Base-by-base conservation (phyloP, 2,888 invertebrate genomes). In the Andrena trimmerana region DNA sequence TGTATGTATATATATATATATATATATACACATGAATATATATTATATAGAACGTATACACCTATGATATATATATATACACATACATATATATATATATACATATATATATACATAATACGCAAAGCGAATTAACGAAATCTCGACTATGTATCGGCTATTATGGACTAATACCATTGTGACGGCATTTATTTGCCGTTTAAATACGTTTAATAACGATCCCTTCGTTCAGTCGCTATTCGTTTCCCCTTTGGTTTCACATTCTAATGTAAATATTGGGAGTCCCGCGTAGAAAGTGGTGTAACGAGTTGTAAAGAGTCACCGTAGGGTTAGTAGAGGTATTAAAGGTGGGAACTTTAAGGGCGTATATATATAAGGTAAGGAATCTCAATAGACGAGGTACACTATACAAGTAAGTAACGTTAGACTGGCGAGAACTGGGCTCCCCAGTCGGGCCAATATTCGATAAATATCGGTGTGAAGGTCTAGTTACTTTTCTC, bases 401-500 rank as follows among this genome's bases (percentile, higher is more conserved):
- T 86, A 82, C 86, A 86, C 78, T 86, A 84, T 85, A 81, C 71
- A 24, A 79, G 71, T 86, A 89, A 85, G 85, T 88, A 87, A 89
- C 77, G 80, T 89, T 90, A 91, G 90, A 92, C 93, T 93, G 93
- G 93, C 93, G 89, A 93, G 92, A 92, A 90, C 90, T 93, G 92
- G 93, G 93, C 42, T 90, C 90, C 91, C 91, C 92, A 90, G 88
- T 86, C 90, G 93, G 93, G 92, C 92, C 93, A 94, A 94, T 94
- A 94, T 94, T 93, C 94, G 91, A 93, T 93, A 94, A 94, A 94
- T 94, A 94, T 94, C 94, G 93, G 93, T 92, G 91, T 89, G 76
- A 86, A 77, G 50, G 42, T 75, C 60, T 82, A 71, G 31, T 57
- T 63, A 24, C 13, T 24, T 62, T 50, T 36, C 20, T 54, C 67